Evolutionary conservation across 2,888 invertebrate genomes (phyloP).

Genomic region (Lepetodrilus schrolli): DNA sequence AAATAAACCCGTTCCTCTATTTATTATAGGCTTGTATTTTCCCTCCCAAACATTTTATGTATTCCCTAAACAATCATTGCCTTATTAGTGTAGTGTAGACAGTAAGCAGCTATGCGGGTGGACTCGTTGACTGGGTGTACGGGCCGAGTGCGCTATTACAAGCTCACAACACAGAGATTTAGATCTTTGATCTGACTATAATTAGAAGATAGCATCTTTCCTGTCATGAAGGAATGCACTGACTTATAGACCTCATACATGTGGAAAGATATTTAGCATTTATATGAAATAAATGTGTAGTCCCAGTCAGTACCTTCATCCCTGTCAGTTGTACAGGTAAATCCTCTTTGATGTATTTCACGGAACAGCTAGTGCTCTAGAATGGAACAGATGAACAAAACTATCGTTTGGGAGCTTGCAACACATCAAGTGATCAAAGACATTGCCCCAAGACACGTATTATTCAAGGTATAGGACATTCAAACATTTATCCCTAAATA

Average conservation of each 20-base stretch:
- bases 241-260: not conserved
- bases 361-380: not conserved
- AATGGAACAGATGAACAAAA: not conserved
- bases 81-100: not conserved
- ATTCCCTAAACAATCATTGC: not conserved
- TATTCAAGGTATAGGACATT: not conserved
- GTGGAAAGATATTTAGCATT: constrained; percentile 9
- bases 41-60: not conserved
- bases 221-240: not conserved
- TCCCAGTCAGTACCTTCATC: constrained; percentile 4
- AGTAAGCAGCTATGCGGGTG: too few relatives aligned
- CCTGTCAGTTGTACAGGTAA: constrained; percentile 16
- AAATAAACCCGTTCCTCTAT: not conserved
- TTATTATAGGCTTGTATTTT: not conserved
- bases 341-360: constrained; percentile 3
- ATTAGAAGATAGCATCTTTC: not conserved
- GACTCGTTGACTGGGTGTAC: too few relatives aligned
- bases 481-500: not conserved
- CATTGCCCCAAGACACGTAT: not conserved
- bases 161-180: not conserved
- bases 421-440: not conserved
- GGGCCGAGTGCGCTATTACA: too few relatives aligned
- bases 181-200: not conserved
- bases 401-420: not conserved
- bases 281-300: constrained; percentile 6